Evolutionary conservation across 1,140 invertebrate species (phyloP), one percentile per base, ranked within the genome.

Genomic region (Wiebesia pumilae): DNA sequence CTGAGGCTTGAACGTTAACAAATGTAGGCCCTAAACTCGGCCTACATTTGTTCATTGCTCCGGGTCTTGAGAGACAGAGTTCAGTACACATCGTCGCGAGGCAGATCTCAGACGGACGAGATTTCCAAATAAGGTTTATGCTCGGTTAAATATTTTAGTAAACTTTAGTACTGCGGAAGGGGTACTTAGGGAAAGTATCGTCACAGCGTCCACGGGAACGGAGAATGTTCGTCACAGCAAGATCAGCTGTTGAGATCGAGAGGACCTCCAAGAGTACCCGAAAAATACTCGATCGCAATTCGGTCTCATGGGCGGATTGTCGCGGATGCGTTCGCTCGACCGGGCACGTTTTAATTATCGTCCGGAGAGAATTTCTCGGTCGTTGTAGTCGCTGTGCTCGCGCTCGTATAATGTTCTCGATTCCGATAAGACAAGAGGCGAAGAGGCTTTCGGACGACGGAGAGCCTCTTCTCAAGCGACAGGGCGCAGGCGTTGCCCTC

Each of bases 301-400:
- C 19, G 51, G 51, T 54, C 19, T 54, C 51, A 2, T 12, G 12
- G 19, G 51, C 2, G 51, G 14, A 47, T 47, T 14, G 43, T 19
- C 2, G 51, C 1, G 19, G 51, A 54, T 2, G 19, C 19, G 51
- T 54, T 21, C 51, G 19, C 19, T 54, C 54, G 19, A 3, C 2
- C 2, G 58, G 58, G 62, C 47, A 82, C 69, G 33, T 84, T 84
- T 84, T 84, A 84, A 84, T 84, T 84, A 84, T 75, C 38, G 40
- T 35, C 67, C 7, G 7, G 7, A 33, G 30, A 14, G 67, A 71
- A 73, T 51, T 82, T 82, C 67, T 54, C n/a, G 35, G 54, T 75
- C 71, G 71, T 75, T 75, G 33, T 75, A 75, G 21, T 10, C 2
- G 10, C 19, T 47, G 19, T 19, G 27, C n/a, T 21, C 40, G 27